Percentiles rank a stretch among this genome's conserved stretches.
Conservation (phyloP, 2,113 vertebrate genomes). For the Empidonax alnorum region DNA sequence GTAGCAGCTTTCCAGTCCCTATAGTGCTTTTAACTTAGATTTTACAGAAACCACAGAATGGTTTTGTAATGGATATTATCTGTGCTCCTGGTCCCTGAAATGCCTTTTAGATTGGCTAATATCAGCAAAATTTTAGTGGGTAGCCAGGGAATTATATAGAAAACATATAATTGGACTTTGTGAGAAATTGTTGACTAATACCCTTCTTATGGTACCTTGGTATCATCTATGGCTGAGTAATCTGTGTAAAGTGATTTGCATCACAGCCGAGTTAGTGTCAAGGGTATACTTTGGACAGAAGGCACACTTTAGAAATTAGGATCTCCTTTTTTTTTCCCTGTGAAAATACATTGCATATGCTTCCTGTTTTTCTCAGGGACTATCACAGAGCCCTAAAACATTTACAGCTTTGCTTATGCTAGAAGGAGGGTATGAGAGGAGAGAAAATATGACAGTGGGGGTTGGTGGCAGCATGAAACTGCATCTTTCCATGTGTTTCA, state of each 20-base stretch:
- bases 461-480: slow-evolving; percentile 35
- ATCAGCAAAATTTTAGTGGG: slow-evolving; percentile 79
- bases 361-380: slow-evolving; percentile 73
- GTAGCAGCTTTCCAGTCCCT: slow-evolving; percentile 55
- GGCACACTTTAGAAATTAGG: slow-evolving; percentile 68
- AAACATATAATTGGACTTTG: slow-evolving; percentile 75
- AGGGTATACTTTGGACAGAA: slow-evolving; percentile 75
- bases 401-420: slow-evolving; percentile 61
- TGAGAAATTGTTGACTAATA: slow-evolving; percentile 71
- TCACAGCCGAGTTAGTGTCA: slow-evolving; percentile 47
- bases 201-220: slow-evolving; percentile 54
- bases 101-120: slow-evolving; percentile 71
- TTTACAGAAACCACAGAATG: slow-evolving; percentile 67
- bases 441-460: slow-evolving; percentile 34
- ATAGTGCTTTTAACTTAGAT: slow-evolving; percentile 68
- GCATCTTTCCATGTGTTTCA: slow-evolving; percentile 16
- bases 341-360: slow-evolving; percentile 75
- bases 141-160: slow-evolving; percentile 72
- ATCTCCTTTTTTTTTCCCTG: slow-evolving; percentile 41
- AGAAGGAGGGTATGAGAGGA: neutral
- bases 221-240: slow-evolving; percentile 70
- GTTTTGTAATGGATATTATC: slow-evolving; percentile 68
- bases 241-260: slow-evolving; percentile 73
- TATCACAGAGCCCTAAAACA: slow-evolving; percentile 65
- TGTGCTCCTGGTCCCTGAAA: slow-evolving; percentile 68